phyloP scores from a whole-genome alignment of 2,888 invertebrate genomes.

The Agonopterix alstromeriana region DNA sequence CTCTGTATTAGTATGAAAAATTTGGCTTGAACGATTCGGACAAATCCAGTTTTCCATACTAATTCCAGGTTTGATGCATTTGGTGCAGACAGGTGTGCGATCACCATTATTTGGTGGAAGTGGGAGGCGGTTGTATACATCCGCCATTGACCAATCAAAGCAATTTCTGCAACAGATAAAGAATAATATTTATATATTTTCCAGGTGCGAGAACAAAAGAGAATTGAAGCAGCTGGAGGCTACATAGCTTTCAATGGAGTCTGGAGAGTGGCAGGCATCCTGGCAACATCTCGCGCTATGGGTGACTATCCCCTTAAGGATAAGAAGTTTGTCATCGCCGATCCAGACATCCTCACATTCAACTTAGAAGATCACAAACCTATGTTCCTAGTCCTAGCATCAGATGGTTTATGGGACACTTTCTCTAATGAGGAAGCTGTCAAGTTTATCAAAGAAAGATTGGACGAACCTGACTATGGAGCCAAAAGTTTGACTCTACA shows the following conservation, averaged over 20 bases:
- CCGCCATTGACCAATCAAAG: too few species aligned
- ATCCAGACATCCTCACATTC: conserved; percentile 96
- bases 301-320: conserved; percentile 98
- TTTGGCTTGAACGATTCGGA: too few species aligned
- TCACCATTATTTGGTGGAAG: too few species aligned
- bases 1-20: too few species aligned
- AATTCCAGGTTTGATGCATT: too few species aligned
- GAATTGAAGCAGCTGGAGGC: conserved; percentile 97
- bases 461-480: conserved; percentile 91
- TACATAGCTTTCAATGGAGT: conserved; percentile 97
- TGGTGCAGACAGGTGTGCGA: too few species aligned
- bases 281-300: conserved; percentile 95
- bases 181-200: conserved; percentile 11
- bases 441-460: conserved; percentile 88
- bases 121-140: too few species aligned
- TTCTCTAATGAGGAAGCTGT: conserved; percentile 97
- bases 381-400: conserved; percentile 93
- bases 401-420: conserved; percentile 98
- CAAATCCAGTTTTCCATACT: too few species aligned
- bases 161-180: too few species aligned
- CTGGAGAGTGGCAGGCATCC: conserved; percentile 96
- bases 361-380: conserved; percentile 91
- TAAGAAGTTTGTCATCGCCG: conserved; percentile 94
- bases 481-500: conserved; percentile 94
- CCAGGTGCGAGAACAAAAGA: conserved; percentile 90